A percentile compares a stretch with the other conserved stretches of the same genome.
Evolutionary conservation across 2,888 invertebrate genomes (phyloP).

Genomic region (Pheosia tremula): DNA sequence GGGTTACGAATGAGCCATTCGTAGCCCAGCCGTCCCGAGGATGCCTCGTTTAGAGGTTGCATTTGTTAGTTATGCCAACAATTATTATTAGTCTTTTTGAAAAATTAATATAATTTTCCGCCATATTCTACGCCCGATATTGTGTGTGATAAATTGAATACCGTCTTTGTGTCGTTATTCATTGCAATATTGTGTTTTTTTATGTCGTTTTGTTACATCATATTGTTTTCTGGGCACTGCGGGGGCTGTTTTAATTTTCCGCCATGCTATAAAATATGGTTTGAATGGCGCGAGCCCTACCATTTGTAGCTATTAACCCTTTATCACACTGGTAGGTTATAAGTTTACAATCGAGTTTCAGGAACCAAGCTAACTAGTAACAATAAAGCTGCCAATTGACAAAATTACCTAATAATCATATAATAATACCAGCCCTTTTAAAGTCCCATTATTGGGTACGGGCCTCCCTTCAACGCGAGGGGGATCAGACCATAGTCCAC

Average conservation of each 20-base stretch:
- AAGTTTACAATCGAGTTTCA: too few relatives aligned
- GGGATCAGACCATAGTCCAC: too few relatives aligned
- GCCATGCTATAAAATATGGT: conserved; percentile 59
- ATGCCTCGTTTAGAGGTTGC: too few relatives aligned
- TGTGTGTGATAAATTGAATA: conserved; percentile 48
- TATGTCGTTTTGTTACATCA: conserved; percentile 53
- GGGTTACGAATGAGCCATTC: too few relatives aligned
- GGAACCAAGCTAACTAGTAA: too few relatives aligned
- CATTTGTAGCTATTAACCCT: conserved; percentile 4
- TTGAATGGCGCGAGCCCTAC: conserved; percentile 33
- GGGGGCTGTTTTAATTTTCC: conserved; percentile 69
- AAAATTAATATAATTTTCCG: conserved; percentile 26
- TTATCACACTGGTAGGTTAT: background rate
- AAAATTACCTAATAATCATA: too few relatives aligned
- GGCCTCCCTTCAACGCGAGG: too few relatives aligned
- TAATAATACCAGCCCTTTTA: too few relatives aligned
- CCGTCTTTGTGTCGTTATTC: conserved; percentile 45
- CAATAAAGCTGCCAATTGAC: too few relatives aligned
- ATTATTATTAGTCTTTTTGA: background rate
- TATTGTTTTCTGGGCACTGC: conserved; percentile 54
- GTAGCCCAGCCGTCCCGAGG: too few relatives aligned
- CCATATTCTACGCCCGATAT: conserved; percentile 32
- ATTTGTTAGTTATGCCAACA: too few relatives aligned
- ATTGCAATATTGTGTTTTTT: conserved; percentile 53
- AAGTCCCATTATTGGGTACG: too few relatives aligned